Evolutionary conservation across 2,888 invertebrate genomes (phyloP).

Genomic region (Hermaeophaga mercurialis): DNA sequence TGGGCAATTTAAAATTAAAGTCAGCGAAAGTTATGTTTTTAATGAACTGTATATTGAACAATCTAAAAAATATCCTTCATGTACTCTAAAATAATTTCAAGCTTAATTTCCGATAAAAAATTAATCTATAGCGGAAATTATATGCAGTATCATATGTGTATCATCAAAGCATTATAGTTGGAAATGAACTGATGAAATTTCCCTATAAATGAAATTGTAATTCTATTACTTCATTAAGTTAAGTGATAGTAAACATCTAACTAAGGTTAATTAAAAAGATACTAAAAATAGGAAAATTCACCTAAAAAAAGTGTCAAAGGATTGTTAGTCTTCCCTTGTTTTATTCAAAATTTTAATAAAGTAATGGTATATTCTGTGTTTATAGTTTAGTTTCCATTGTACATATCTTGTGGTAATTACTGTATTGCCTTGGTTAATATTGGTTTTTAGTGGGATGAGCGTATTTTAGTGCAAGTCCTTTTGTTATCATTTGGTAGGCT

Average conservation of each 20-base stretch:
- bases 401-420: too few relatives aligned
- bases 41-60: too few relatives aligned
- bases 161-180: neutral
- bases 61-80: too few relatives aligned
- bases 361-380: neutral
- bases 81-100: too few relatives aligned
- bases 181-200: slow-evolving; percentile 1
- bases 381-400: neutral
- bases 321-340: neutral
- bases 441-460: neutral
- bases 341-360: neutral
- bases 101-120: neutral
- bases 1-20: too few relatives aligned
- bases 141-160: neutral
- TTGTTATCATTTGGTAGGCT: slow-evolving; percentile 26
- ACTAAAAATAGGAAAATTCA: slow-evolving; percentile 14
- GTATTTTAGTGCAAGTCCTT: slow-evolving; percentile 2
- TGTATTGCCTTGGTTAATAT: too few relatives aligned
- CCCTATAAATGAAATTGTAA: neutral
- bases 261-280: slow-evolving; percentile 11
- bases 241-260: slow-evolving; percentile 14
- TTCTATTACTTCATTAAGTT: slow-evolving; percentile 7
- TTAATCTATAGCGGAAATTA: neutral
- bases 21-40: too few relatives aligned
- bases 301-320: slow-evolving; percentile 1